Conservation (phyloP, 1,140 invertebrate species). For the Hycleus cichorii region DNA sequence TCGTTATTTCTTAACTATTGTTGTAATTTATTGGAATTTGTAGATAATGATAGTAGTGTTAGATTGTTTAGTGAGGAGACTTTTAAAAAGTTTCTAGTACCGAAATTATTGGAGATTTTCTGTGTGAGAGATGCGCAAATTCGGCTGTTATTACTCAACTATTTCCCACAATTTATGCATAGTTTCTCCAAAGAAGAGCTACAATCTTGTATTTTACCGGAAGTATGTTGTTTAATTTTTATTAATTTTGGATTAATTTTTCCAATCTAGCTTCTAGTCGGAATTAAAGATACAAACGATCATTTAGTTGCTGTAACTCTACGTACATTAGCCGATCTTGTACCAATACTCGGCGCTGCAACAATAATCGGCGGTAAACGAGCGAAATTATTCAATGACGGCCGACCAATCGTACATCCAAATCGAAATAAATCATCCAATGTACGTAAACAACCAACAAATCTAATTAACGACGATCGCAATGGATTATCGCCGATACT, state of each 20-base stretch:
- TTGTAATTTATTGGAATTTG: background rate
- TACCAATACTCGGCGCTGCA: constrained; percentile 71
- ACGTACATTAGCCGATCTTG: constrained; percentile 67
- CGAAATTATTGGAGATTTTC: constrained; percentile 68
- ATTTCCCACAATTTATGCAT: constrained; percentile 63
- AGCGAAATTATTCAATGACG: constrained; percentile 73
- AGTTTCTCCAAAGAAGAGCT: constrained; percentile 64
- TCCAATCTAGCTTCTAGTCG: constrained; percentile 60
- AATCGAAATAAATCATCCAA: constrained; percentile 6
- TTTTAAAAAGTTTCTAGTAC: constrained; percentile 62
- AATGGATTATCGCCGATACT: background rate
- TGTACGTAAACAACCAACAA: constrained; percentile 33
- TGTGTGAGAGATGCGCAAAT: constrained; percentile 69
- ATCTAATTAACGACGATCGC: constrained; percentile 6
- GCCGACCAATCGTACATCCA: constrained; percentile 52
- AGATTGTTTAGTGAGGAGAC: constrained; percentile 47
- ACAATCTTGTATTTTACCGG: constrained; percentile 60
- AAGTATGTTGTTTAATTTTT: constrained; percentile 43
- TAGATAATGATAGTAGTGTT: background rate
- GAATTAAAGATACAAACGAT: constrained; percentile 76
- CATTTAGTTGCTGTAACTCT: constrained; percentile 70
- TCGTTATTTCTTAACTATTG: too few species aligned
- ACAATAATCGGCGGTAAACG: constrained; percentile 74
- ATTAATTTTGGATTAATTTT: constrained; percentile 5
- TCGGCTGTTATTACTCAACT: constrained; percentile 57